Evolutionary conservation across 2,888 invertebrate species (phyloP).

Genomic region (Abscondita cerata): DNA sequence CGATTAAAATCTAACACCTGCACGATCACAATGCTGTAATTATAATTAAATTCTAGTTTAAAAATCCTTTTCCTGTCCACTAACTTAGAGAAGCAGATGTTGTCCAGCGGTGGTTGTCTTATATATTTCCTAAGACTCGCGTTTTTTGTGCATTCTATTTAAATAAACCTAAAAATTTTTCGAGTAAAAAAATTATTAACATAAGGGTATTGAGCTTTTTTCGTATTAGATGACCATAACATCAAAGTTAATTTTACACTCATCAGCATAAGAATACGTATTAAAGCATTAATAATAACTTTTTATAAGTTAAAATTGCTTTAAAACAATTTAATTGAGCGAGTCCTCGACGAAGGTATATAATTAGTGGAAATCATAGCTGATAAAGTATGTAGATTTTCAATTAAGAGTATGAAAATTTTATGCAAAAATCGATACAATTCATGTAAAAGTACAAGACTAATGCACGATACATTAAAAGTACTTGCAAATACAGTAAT

Average conservation of each 20-base stretch:
- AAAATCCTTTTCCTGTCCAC: slow-evolving; percentile 32
- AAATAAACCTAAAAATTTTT: slow-evolving; percentile 9
- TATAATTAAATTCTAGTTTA: slow-evolving; percentile 40
- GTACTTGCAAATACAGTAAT: slow-evolving; percentile 28
- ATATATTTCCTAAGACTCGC: slow-evolving; percentile 19
- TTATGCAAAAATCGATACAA: slow-evolving; percentile 28
- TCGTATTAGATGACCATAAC: too few relatives aligned
- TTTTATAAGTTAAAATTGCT: too few relatives aligned
- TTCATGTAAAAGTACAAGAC: slow-evolving; percentile 19
- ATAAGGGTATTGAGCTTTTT: neutral
- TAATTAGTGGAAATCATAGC: too few relatives aligned
- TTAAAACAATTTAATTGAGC: too few relatives aligned
- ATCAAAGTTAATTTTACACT: too few relatives aligned
- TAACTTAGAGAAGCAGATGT: slow-evolving; percentile 23
- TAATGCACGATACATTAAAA: slow-evolving; percentile 22
- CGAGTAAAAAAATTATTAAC: slow-evolving; percentile 5
- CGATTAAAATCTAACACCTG: slow-evolving; percentile 31
- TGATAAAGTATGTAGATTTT: neutral
- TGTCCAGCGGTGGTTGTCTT: slow-evolving; percentile 25
- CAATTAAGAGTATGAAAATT: slow-evolving; percentile 1
- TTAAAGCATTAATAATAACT: too few relatives aligned
- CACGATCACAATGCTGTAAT: slow-evolving; percentile 35
- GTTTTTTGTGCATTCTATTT: slow-evolving; percentile 26
- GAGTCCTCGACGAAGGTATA: too few relatives aligned
- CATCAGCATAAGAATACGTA: too few relatives aligned